Base-by-base conservation (phyloP, 2,888 invertebrate genomes). In the Morpho helenor region DNA sequence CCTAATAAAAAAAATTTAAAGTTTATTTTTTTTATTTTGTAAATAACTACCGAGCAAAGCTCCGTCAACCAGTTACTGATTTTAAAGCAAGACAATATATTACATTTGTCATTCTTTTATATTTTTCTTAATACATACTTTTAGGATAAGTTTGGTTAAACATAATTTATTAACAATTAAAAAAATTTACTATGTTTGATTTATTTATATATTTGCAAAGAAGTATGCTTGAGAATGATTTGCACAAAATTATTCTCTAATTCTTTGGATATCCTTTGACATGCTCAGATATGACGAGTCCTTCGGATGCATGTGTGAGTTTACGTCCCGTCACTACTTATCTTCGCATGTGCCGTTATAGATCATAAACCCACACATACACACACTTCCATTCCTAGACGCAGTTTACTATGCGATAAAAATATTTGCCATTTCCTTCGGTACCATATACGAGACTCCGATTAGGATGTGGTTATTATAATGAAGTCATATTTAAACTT, bases 381-480 rank as follows among this genome's bases (percentile, higher is more conserved):
- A 59, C 67, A 75, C 74, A 71, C 61, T 42, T 60, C 62, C 59
- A 62, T 52, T 66, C 67, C 69, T 79, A 75, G 73, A 71, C 71
- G 68, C 70, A 73, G 71, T 73, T 61, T 59, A 64, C 67, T 61
- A 66, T 61, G 50, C 40, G 72, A 72, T 82, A 74, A 79, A 79
- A 77, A 78, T 79, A 76, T 81, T 74, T 70, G 74, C 75, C 75
- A 77, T 81, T 81, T 80, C 76, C 80, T 78, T 76, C 79, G 64
- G 68, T 68, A 64, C 69, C 70, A 61, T 56, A 59, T 57, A 60
- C 31, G 57, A 61, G 57, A 60, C 53, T 63, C 55, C 51, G 57
- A 56, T 55, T 63, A 6, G 56, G 7, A 49, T 60, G 43, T 65
- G 16, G 64, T 64, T 62, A 61, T 60, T 59, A 61, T 53, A 59